Evolutionary conservation across 2,797 vertebrate species (phyloP), one percentile per base, ranked within the genome.

Genomic region (Melanotaenia pygmaea): DNA sequence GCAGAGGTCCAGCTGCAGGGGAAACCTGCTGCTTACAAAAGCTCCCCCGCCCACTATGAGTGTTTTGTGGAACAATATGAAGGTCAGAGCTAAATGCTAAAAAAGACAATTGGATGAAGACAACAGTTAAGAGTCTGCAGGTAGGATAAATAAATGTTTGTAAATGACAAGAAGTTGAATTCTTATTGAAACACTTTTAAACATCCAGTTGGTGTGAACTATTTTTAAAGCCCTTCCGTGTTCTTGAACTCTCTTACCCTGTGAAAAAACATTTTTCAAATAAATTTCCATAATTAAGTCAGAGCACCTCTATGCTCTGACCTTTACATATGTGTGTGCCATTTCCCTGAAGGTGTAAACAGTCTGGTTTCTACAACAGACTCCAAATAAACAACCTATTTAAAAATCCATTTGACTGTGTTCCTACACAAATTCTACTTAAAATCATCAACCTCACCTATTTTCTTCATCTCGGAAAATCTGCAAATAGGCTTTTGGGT

Each of bases 221-320:
- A 34, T 65, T n/a, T 68, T 43, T 45, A 45, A 45, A 45, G 43
- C 43, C 43, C 43, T 45, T 45, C 16, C 53, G 13, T 11, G n/a
- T 54, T 58, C 26, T 28, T 59, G 64, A 40, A 28, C 40, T 50
- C 26, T 5, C 11, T n/a, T 34, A 45, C 18, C 43, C 43, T 18
- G 22, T 37, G 64, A n/a, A 45, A 20, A 30, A 5, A 51, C 3
- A 40, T 2, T 24, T 57, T 70, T 43, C 34, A 58, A 8, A 51
- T 20, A 37, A 5, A 53, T 57, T 50, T 67, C 64, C 62, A 79
- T 28, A 30, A 76, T 59, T 10, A 58, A 61, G 50, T 2, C 12
- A 0, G 45, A 60, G 20, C 47, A 61, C 12, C 57, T 61, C 16
- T 24, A 13, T 56, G 24, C 53, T 30, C 60, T 61, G 4, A 58